A percentile compares a stretch with the other conserved stretches of the same genome.
These are phyloP conservation scores for Myotis yumanensis DNA, from an alignment of 2,113 vertebrate species.

Conservation along the genomic window DNA sequence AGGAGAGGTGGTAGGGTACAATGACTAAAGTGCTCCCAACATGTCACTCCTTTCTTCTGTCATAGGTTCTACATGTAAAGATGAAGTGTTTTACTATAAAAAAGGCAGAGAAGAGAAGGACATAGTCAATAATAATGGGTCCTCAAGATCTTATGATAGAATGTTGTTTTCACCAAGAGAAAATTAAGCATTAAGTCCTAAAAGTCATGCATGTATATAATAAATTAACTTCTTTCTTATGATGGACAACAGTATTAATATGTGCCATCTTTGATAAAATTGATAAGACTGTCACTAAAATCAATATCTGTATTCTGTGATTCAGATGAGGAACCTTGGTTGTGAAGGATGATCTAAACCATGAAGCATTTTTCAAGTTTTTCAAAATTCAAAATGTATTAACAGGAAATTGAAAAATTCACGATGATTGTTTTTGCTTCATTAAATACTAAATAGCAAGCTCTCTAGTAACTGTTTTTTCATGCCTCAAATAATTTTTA, in stretches of 20 bases:
- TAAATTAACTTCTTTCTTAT: not conserved
- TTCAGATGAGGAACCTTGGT: conserved; percentile 35
- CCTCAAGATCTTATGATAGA: conserved; percentile 30
- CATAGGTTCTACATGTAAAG: not conserved
- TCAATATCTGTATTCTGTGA: conserved; percentile 42
- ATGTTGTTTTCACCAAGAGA: conserved; percentile 16
- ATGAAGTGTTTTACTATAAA: conserved; percentile 49
- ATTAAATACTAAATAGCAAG: conserved; percentile 49
- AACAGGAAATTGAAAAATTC: conserved; percentile 50
- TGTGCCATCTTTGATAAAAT: conserved; percentile 12
- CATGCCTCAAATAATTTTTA: conserved; percentile 56
- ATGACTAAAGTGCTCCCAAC: not conserved
- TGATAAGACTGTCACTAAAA: not conserved
- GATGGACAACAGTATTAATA: not conserved
- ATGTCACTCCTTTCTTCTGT: not conserved
- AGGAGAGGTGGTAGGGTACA: not conserved
- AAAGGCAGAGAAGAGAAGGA: conserved; percentile 49
- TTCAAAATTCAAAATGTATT: conserved; percentile 66
- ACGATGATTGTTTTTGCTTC: conserved; percentile 65
- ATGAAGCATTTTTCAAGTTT: conserved; percentile 58
- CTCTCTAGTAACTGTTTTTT: not conserved
- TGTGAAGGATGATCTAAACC: conserved; percentile 53
- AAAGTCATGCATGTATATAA: not conserved
- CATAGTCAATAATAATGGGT: conserved; percentile 12
- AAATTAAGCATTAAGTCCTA: not conserved